Conservation (phyloP, 2,797 vertebrate genomes). For the Lagocephalus sceleratus region DNA sequence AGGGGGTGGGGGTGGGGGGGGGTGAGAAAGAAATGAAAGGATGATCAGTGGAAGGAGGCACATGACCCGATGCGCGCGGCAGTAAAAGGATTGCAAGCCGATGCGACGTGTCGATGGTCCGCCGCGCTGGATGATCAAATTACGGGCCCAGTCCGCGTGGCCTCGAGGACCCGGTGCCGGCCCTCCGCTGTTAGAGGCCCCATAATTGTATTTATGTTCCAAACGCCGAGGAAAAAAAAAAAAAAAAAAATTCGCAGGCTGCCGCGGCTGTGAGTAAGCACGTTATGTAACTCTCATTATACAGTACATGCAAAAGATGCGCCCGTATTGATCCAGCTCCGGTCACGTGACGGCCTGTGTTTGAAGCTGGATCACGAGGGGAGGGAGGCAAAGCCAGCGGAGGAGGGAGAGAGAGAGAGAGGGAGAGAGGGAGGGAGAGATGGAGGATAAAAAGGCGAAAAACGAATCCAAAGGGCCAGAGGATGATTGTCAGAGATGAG, state of each 20-base stretch:
- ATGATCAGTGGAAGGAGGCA: conserved; percentile 19
- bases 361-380: conserved; percentile 50
- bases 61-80: conserved; percentile 35
- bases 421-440: conserved; percentile 4
- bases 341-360: conserved; percentile 58
- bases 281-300: conserved; percentile 66
- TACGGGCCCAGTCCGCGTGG: conserved; percentile 29
- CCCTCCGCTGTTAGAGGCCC: conserved; percentile 2
- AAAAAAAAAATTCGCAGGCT: conserved; percentile 16
- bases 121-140: conserved; percentile 51
- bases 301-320: conserved; percentile 60
- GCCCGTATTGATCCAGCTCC: conserved; percentile 62
- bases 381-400: conserved; percentile 26
- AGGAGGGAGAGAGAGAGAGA: conserved; percentile 9
- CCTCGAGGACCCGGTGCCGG: conserved; percentile 35
- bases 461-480: conserved; percentile 19
- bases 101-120: conserved; percentile 45
- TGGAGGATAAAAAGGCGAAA: background rate
- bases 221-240: conserved; percentile 8
- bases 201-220: conserved; percentile 9
- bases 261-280: conserved; percentile 33
- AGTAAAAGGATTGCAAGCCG: conserved; percentile 35
- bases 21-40: background rate
- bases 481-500: conserved; percentile 5
- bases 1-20: too few species aligned